Conservation (phyloP, 2,888 invertebrate species). For the Scaptomyza flava region DNA sequence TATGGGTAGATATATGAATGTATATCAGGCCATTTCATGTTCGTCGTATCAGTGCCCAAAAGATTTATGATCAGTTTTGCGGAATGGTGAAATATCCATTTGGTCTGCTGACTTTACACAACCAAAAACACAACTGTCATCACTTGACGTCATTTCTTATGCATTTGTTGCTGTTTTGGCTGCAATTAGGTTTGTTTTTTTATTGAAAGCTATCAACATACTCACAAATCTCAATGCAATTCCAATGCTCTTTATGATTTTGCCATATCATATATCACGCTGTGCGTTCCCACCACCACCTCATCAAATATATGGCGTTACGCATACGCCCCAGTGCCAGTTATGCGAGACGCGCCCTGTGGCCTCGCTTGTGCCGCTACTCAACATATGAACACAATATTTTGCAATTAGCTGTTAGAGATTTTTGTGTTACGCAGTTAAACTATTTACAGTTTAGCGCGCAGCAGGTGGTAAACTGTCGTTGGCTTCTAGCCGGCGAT, state of each 20-base stretch:
- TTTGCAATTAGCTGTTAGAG: constrained; percentile 65
- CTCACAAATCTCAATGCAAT: constrained; percentile 67
- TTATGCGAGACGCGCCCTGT: constrained; percentile 32
- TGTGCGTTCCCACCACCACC: constrained; percentile 21
- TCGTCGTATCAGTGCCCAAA: constrained; percentile 42
- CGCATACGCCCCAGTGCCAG: constrained; percentile 53
- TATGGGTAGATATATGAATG: constrained; percentile 1
- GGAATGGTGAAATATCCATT: constrained; percentile 10
- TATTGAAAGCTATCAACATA: constrained; percentile 12
- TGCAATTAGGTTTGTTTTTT: constrained; percentile 3
- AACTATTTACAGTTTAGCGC: constrained; percentile 63
- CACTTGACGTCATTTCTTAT: constrained; percentile 37
- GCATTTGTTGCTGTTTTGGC: neutral
- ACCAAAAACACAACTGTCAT: constrained; percentile 6
- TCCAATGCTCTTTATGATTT: constrained; percentile 53
- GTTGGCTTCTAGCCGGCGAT: constrained; percentile 33
- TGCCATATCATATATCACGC: constrained; percentile 44
- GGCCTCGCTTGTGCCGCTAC: neutral
- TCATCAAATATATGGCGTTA: constrained; percentile 28
- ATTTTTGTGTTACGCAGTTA: constrained; percentile 57
- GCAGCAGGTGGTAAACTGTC: constrained; percentile 36
- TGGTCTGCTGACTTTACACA: neutral
- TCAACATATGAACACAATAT: constrained; percentile 50
- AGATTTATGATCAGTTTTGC: constrained; percentile 78
- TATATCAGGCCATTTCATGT: constrained; percentile 12